Conservation (phyloP, 2,113 vertebrate species). For the Saimiri boliviensis region DNA sequence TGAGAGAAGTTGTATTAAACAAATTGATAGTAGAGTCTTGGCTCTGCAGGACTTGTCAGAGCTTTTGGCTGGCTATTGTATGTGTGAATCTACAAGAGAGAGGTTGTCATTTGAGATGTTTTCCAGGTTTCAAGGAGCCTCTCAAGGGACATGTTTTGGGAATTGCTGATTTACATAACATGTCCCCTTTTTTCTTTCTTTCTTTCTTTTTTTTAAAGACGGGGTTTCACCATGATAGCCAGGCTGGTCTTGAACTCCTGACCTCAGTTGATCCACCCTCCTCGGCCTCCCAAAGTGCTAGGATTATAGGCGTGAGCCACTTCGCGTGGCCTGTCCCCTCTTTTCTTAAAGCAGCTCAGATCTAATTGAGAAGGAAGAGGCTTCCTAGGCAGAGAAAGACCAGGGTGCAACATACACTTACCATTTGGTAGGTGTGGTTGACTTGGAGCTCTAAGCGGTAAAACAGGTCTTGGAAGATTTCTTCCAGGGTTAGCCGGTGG, state of each 20-base stretch:
- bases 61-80: background rate
- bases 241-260: too few species aligned
- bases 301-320: too few species aligned
- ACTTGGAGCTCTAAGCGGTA: constrained; percentile 55
- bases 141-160: background rate
- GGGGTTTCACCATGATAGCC: too few species aligned
- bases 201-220: background rate
- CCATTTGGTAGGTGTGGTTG: constrained; percentile 79
- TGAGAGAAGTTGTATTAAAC: background rate
- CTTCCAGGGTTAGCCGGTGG: constrained; percentile 75
- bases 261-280: too few species aligned
- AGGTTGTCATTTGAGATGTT: background rate
- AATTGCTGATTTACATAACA: background rate
- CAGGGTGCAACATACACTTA: constrained; percentile 12
- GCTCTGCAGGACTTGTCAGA: background rate
- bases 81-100: background rate
- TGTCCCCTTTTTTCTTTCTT: background rate
- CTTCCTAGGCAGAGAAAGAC: background rate
- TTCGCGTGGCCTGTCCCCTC: background rate
- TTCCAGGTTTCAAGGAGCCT: background rate
- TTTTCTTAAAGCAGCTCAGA: background rate
- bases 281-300: too few species aligned
- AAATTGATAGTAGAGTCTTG: background rate
- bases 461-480: constrained; percentile 73
- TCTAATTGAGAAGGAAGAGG: background rate